These are phyloP conservation scores for Collichthys lucidus DNA, from an alignment of 2,113 vertebrate genomes.

Conservation along the genomic window DNA sequence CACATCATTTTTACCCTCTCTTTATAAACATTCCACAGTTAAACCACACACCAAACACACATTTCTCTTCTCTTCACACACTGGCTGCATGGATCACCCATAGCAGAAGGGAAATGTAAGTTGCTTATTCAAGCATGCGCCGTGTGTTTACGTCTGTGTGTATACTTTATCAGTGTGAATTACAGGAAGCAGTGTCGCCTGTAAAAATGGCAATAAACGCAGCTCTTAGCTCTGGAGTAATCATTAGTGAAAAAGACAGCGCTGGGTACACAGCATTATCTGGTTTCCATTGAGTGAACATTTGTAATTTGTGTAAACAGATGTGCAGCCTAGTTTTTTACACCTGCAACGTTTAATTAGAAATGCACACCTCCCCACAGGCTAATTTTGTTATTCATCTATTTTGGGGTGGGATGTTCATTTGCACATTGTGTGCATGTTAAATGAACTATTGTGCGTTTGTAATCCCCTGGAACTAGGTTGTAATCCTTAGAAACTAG, in stretches of 20 bases:
- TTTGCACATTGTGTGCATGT: conserved; percentile 59
- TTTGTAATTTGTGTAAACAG: conserved; percentile 77
- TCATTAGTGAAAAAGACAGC: conserved; percentile 55
- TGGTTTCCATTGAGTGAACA: conserved; percentile 65
- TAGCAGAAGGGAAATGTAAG: not conserved
- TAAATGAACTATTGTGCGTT: conserved; percentile 40
- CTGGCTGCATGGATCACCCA: not conserved
- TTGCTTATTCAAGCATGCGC: not conserved
- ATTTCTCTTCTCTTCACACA: conserved; percentile 32
- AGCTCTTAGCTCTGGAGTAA: conserved; percentile 37
- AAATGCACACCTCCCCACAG: conserved; percentile 58
- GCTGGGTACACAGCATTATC: conserved; percentile 46
- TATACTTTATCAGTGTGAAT: conserved; percentile 13
- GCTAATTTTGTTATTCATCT: conserved; percentile 68
- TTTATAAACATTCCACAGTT: not conserved
- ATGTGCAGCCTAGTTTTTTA: conserved; percentile 64
- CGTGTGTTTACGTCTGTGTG: conserved; percentile 21
- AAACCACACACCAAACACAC: not conserved
- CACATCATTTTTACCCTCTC: conserved; percentile 13
- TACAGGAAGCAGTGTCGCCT: not conserved
- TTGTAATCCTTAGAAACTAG: conserved; percentile 26
- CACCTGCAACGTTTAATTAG: conserved; percentile 75
- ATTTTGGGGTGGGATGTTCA: conserved; percentile 54
- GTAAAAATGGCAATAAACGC: conserved; percentile 28
- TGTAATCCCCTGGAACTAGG: conserved; percentile 40